Conservation (phyloP, 2,888 invertebrate genomes). For the Anthoptus insignis region DNA sequence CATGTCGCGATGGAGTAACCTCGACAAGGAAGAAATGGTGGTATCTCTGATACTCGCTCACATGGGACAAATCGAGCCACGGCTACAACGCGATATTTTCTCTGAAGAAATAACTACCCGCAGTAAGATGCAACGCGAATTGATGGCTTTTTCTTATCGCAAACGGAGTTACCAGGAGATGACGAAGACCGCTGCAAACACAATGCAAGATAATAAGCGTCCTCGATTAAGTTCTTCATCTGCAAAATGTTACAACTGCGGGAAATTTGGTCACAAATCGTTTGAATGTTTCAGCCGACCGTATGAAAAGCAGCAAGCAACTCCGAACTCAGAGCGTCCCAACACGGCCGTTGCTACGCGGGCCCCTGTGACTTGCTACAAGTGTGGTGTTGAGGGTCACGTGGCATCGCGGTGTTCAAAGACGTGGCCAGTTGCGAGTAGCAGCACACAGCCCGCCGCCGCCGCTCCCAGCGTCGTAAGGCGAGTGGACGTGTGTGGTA, state of each 20-base stretch:
- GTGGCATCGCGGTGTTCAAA: constrained; percentile 18
- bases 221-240: background rate
- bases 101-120: background rate
- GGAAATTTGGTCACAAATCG: background rate
- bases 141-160: constrained; percentile 38
- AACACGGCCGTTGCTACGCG: no score
- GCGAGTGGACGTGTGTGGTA: background rate
- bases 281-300: no score
- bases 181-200: background rate
- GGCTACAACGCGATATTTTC: background rate
- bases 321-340: no score
- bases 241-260: background rate
- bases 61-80: background rate
- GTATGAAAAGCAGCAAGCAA: no score
- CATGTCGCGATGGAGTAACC: background rate
- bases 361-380: constrained; percentile 21
- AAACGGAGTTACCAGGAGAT: constrained; percentile 2
- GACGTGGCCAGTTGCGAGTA: no score
- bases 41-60: background rate
- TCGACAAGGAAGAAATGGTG: background rate
- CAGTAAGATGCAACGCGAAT: constrained; percentile 7
- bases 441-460: no score
- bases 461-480: background rate
- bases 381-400: constrained; percentile 32
- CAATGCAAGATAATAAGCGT: background rate